Evolutionary conservation across 2,113 vertebrate species (phyloP).

Genomic region (Sylvilagus bachmani): DNA sequence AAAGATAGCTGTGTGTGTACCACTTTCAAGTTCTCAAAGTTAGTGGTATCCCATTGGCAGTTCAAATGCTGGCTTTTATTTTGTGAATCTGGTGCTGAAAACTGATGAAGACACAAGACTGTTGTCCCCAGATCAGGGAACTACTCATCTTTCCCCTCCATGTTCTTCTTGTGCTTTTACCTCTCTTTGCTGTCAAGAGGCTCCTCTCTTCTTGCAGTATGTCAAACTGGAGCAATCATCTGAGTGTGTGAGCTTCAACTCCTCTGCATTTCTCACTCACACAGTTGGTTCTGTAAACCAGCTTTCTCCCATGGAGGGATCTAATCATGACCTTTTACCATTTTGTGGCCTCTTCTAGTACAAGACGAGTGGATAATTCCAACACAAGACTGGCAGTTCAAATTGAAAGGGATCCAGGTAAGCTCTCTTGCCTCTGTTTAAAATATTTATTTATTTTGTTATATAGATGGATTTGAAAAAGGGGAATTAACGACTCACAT

Average conservation of each 20-base stretch:
- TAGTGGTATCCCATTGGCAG: rapidly evolving
- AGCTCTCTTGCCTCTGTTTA: not conserved
- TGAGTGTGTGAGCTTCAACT: rapidly evolving
- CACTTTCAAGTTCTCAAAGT: not conserved
- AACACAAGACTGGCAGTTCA: conserved; percentile 97
- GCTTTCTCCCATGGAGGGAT: rapidly evolving
- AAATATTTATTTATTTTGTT: not conserved
- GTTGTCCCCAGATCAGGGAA: not conserved
- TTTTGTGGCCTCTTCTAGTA: conserved; percentile 88
- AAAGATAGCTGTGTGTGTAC: not conserved
- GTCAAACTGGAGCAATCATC: rapidly evolving
- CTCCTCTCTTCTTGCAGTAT: not conserved
- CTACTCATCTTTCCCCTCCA: not conserved
- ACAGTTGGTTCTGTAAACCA: not conserved
- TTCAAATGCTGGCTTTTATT: not conserved
- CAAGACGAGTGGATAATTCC: conserved; percentile 96
- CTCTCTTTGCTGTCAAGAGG: not conserved
- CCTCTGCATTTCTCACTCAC: not conserved
- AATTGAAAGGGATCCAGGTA: conserved; percentile 97
- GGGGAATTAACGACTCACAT: not conserved
- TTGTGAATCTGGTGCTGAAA: not conserved
- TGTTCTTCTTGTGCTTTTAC: rapidly evolving
- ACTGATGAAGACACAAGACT: not conserved
- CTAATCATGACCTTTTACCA: not conserved
- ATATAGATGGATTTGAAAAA: not conserved